Base-by-base conservation (phyloP, 1,140 invertebrate genomes). In the Pogonomyrmex barbatus region DNA sequence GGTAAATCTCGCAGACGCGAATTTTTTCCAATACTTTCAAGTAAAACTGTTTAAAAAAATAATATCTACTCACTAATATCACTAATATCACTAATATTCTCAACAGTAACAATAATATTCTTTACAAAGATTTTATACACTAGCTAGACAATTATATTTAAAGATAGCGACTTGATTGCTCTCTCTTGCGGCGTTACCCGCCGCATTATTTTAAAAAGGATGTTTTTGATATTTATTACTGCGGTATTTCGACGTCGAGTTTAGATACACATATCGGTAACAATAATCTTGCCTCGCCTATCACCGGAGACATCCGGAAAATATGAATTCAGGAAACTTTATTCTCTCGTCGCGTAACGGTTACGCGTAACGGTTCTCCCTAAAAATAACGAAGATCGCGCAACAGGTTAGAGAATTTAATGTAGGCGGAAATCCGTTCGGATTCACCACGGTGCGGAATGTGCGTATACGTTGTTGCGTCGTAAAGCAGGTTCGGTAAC, bases 401-500 rank as follows among this genome's bases (percentile, higher is more conserved):
- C 85, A 89, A 89, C 88, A 89, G 85, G 88, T 89, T 84, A 68
- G 60, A 79, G 82, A 87, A 87, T 62, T 82, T 54, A 83, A 67
- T n/a, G 63, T 47, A 81, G 36, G 36, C 39, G 83, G 71, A 88
- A 78, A 83, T 83, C 85, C 42, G 14, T n/a, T 50, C 39, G 65
- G 14, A 73, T 58, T 36, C 67, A n/a, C 67, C 10, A 30, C 67
- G 36, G 14, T 33, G 17, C n/a, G 33, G 86, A 87, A 50, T 83
- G 82, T 47, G 42, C 42, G 45, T 39, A 17, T 58, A 42, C n/a
- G 47, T 47, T 33, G 42, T 63, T 67, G 62, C 77, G 17, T 60
- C 42, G 70, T 81, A 54, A 30, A 56, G 50, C 33, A n/a, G 62
- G 45, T 58, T 54, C 54, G 33, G 63, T 62, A 58, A 89, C 60